Base-by-base conservation (phyloP, 2,797 vertebrate genomes). In the Buceros bicornis region DNA sequence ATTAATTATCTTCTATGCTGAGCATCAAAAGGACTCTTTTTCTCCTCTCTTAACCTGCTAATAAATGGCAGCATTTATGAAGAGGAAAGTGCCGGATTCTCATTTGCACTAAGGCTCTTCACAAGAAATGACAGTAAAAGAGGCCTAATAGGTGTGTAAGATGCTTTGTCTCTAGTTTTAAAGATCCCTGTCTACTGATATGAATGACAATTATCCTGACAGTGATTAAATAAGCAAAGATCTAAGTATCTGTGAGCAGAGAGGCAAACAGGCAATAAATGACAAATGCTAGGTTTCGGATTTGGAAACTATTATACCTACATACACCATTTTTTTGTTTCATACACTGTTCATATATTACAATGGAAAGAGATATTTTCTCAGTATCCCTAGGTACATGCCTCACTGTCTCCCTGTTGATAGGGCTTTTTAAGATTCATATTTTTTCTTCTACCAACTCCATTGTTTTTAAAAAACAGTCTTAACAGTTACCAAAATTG, bases 1-100 rank as follows among this genome's bases (percentile, higher is more conserved):
- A 94, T 95, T 96, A 96, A 89, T 97, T 95, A 82, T 85, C 81
- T 87, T 91, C 74, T 47, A 47, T 3, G 35, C n/a, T 74, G 58
- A 1, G 31, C 84, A 89, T 97, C 89, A 95, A 93, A 96, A 93
- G 71, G 33, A 89, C 16, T 89, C 19, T 19, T 77, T 65, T 73
- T 67, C 50, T 93, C 24, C 82, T 48, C 19, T 50, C 60, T 94
- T 83, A 70, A 83, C 70, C 85, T 93, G 92, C 73, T 97, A 97
- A 96, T 87, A 94, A 95, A 87, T 79, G 66, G 33, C 70, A 87
- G 40, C 42, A 16, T 64, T 93, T 70, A 53, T 57, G 74, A 78
- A 86, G 51, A 76, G n/a, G 53, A 82, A 93, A 62, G 56, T 66
- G 35, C 31, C 48, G 56, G 43, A 87, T 95, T 90, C 74, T 91